Percentiles rank a stretch among this genome's conserved stretches.
Conservation (phyloP, 2,888 invertebrate genomes). For the Drosophila kokeensis region DNA sequence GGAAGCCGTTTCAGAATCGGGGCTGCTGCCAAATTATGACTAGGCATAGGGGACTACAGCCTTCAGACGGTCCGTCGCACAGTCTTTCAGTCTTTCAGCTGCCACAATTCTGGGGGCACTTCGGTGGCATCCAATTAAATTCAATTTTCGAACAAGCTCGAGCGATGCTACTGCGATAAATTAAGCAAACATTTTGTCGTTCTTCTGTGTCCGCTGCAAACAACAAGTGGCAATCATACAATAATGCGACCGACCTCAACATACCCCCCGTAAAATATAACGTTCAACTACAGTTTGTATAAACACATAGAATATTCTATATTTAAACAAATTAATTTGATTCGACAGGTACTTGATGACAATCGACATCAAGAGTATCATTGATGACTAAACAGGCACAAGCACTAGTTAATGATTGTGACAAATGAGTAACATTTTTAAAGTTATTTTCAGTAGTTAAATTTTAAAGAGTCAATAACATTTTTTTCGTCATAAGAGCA, state of each 20-base stretch:
- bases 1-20: slow-evolving; percentile 60
- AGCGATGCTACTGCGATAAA: slow-evolving; percentile 81
- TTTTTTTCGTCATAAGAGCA: not conserved
- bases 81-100: not conserved
- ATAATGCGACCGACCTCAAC: slow-evolving; percentile 3
- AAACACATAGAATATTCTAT: not conserved
- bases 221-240: slow-evolving; percentile 3
- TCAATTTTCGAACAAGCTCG: slow-evolving; percentile 72
- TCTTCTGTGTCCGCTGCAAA: slow-evolving; percentile 27
- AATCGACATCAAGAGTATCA: not conserved
- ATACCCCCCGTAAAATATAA: slow-evolving; percentile 26
- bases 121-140: slow-evolving; percentile 81
- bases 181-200: slow-evolving; percentile 73
- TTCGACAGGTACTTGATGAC: not conserved
- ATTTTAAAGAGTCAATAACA: not conserved
- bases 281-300: not conserved
- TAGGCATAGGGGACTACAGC: slow-evolving; percentile 59
- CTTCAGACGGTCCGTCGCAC: not conserved
- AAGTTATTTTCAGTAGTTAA: not conserved
- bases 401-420: not conserved
- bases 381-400: not conserved
- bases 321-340: not conserved
- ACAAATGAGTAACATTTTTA: not conserved
- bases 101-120: slow-evolving; percentile 49
- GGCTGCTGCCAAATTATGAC: slow-evolving; percentile 70